Evolutionary conservation across 2,797 vertebrate species (phyloP), one percentile per base, ranked within the genome.

Genomic region (Alca torda): DNA sequence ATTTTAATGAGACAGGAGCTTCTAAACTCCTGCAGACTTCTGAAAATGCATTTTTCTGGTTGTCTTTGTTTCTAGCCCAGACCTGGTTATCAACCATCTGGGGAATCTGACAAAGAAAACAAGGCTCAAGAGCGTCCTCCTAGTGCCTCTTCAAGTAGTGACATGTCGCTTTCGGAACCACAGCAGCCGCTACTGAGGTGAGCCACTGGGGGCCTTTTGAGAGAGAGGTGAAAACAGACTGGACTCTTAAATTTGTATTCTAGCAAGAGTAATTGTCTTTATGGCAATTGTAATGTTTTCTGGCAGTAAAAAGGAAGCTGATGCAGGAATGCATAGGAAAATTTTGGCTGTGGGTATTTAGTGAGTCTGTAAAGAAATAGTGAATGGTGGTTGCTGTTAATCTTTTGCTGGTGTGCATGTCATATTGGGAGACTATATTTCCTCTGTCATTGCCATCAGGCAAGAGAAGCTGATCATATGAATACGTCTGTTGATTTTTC

Each of bases 21-120:
- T 48, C 65, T 84, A 8, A 90, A 60, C 24, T 48, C n/a, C 48
- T 30, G 16, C 73, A 67, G 28, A 0, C 21, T 91, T 93, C 18
- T 77, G 56, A 68, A 86, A 94, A 72, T 81, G 25, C 3, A 0
- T 83, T 79, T 84, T 89, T 94, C 50, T 95, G 78, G 3, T 91
- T 91, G 14, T 85, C 59, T 93, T 86, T 14, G 8, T 85, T 96
- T 87, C 33, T 93, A 98, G 98, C 95, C 98, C 91, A 98, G 97
- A 94, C 98, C 98, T 46, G 98, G 98, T 89, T 99, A 99, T 97
- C 99, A 99, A 15, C 99, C 99, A 8, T 99, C 99, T 83, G 99
- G 99, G 90, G 99, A 99, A 97, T 99, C 99, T 0, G 99, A 99
- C 97, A 99, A 99, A 97, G 99, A 99, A 95, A 99, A 99, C 97